Base-by-base conservation (phyloP, 1,140 invertebrate genomes). In the Pachypeltis micranthus region DNA sequence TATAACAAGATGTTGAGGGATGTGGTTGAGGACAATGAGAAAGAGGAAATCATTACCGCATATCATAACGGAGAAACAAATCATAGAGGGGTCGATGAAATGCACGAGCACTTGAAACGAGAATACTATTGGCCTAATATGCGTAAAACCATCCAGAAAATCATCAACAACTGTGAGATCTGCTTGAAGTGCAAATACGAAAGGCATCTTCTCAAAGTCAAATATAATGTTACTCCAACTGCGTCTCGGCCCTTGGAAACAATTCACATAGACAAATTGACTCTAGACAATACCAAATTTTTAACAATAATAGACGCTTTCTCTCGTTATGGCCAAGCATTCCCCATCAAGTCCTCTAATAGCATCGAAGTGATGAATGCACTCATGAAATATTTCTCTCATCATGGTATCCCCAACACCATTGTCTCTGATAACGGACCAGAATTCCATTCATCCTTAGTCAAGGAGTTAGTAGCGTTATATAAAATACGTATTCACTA, bases 401-500 rank as follows among this genome's bases (percentile, higher is more conserved):
- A 54, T 23, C 47, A 54, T 23, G 47, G 47, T 10, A 21, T 54
- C 7, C 47, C 47, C 47, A 23, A 12, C 47, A 7, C 12, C 12
- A 54, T 54, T 7, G 10, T 23, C 10, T 7, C 21, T 7, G 47
- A 54, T 54, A 54, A 54, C 21, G 47, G 10, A 7, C 47, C 47
- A 10, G 47, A 54, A 54, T 54, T 54, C 21, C 7, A 54, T 54
- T 54, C 23, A 4, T 10, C 10, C 3, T 3, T 58, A 29, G 21
- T 58, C 26, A 58, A 28, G 24, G 56, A 58, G 21, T 29, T 58
- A 23, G 16, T 28, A 10, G 12, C 12, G 14, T 4, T 27, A 4
- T 25, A 58, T 21, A 58, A 58, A 58, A 58, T 58, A 10, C 7
- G 27, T 7, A 23, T 58, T 10, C 56, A 58, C 27, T 58, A 24